These are phyloP conservation scores for Megaceryle maxima DNA, from an alignment of 2,113 vertebrate genomes.

Conservation along the genomic window DNA sequence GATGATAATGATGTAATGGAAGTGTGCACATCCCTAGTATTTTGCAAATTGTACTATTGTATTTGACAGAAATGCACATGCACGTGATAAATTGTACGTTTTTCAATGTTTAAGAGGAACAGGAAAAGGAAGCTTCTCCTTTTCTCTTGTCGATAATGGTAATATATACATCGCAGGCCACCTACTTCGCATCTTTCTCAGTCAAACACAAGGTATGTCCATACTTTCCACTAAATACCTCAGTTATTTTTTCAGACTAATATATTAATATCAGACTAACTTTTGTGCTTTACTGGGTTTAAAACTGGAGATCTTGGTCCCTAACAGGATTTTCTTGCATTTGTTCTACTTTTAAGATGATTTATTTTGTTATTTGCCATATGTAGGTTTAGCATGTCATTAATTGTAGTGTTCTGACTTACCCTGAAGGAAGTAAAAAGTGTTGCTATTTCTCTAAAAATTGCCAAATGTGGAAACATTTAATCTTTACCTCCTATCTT, in stretches of 20 bases:
- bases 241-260: not conserved
- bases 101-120: not conserved
- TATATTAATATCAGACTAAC: not conserved
- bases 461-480: not conserved
- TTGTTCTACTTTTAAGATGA: not conserved
- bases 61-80: not conserved
- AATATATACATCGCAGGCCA: not conserved
- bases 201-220: not conserved
- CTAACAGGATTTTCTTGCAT: not conserved
- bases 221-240: not conserved
- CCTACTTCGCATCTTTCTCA: not conserved
- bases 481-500: not conserved
- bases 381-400: not conserved
- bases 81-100: not conserved
- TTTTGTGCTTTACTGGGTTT: not conserved
- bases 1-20: not conserved
- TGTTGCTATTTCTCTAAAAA: slow-evolving; percentile 8
- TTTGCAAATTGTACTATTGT: not conserved
- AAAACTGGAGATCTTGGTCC: not conserved
- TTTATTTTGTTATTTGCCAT: not conserved
- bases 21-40: not conserved
- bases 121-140: not conserved
- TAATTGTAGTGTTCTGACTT: not conserved
- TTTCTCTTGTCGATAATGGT: not conserved
- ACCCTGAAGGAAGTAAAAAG: not conserved